These are phyloP conservation scores for Lanius collurio DNA, from an alignment of 2,113 vertebrate genomes.

Conservation along the genomic window DNA sequence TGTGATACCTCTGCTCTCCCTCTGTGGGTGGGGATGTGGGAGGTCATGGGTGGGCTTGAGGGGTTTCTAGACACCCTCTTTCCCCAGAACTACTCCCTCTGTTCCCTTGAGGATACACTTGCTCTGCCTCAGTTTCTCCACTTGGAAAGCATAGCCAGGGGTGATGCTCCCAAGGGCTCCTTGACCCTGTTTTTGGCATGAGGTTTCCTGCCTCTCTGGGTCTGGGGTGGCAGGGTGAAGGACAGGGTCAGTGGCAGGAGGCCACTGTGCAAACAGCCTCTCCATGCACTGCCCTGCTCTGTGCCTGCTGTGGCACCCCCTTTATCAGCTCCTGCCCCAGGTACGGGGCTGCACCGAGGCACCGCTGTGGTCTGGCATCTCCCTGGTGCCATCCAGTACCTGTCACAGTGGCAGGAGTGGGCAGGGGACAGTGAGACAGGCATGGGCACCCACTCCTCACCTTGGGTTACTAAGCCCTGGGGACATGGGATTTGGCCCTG, in stretches of 20 bases:
- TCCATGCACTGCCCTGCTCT: accelerated
- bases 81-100: neutral
- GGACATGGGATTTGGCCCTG: neutral
- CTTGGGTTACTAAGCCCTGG: neutral
- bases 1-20: neutral
- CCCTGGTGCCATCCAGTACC: neutral
- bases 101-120: neutral
- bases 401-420: neutral
- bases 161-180: neutral
- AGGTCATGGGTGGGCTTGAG: too few relatives aligned
- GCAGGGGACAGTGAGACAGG: neutral
- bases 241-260: neutral
- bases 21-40: accelerated
- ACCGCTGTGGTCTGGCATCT: accelerated
- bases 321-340: neutral
- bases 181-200: neutral
- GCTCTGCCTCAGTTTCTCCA: neutral
- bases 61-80: neutral
- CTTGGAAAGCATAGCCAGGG: neutral
- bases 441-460: accelerated
- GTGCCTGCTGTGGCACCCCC: accelerated
- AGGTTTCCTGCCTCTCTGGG: neutral
- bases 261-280: neutral
- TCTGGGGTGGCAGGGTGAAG: neutral
- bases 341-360: neutral